Conservation (phyloP, 2,888 invertebrate species). For the Schrankia costaestrigalis region DNA sequence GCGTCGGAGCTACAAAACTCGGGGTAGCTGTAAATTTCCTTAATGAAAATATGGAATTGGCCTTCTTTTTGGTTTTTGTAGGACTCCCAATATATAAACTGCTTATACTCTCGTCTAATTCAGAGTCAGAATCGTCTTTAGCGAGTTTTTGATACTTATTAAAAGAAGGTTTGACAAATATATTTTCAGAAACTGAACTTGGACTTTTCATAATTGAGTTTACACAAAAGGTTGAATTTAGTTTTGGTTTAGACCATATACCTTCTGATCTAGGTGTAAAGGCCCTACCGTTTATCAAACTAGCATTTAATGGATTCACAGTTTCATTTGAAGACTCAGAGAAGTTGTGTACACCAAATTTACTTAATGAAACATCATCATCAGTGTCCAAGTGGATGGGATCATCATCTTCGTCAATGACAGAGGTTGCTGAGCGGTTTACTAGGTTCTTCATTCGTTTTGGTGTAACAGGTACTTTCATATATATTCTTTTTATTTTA, state of each 20-base stretch:
- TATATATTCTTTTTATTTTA: constrained; percentile 33
- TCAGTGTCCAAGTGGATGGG: constrained; percentile 59
- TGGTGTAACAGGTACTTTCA: constrained; percentile 38
- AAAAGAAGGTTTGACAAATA: constrained; percentile 67
- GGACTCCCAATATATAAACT: constrained; percentile 74
- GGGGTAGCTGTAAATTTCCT: constrained; percentile 76
- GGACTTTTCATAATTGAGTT: constrained; percentile 59
- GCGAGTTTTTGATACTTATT: constrained; percentile 63
- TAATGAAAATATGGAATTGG: constrained; percentile 72
- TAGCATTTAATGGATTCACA: constrained; percentile 45
- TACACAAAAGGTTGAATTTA: constrained; percentile 66
- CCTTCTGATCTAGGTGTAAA: constrained; percentile 60
- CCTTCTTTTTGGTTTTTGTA: constrained; percentile 55
- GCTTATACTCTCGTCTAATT: constrained; percentile 78
- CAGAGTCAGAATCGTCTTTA: constrained; percentile 71
- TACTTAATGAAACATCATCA: constrained; percentile 70
- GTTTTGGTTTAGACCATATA: constrained; percentile 63
- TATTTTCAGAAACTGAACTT: constrained; percentile 55
- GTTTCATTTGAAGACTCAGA: constrained; percentile 67
- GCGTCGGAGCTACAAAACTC: constrained; percentile 65
- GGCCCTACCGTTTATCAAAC: constrained; percentile 55
- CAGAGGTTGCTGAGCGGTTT: constrained; percentile 41
- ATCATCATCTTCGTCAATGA: constrained; percentile 54
- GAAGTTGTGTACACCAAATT: constrained; percentile 66
- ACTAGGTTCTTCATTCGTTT: constrained; percentile 54